These are phyloP conservation scores for Alentia gelatinosa DNA, from an alignment of 2,888 invertebrate species.

Conservation along the genomic window DNA sequence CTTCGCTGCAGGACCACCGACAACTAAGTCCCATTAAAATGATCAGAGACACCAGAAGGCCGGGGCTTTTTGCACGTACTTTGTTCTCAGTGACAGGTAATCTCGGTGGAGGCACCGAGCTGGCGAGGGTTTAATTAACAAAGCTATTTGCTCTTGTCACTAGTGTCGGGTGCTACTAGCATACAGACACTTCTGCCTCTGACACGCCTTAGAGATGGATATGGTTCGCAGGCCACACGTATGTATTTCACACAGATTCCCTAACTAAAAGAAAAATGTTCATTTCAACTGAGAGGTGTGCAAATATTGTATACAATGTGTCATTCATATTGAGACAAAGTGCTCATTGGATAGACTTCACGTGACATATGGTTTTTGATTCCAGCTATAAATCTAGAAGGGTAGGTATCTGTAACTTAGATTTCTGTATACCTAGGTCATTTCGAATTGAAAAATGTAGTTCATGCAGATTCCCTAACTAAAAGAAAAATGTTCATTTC, in stretches of 20 bases:
- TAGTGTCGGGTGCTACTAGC: background rate
- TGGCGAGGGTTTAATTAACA: conserved; percentile 23
- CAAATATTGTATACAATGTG: background rate
- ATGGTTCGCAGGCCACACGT: background rate
- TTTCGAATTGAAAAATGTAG: background rate
- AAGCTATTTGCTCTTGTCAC: conserved; percentile 34
- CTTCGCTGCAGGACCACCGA: background rate
- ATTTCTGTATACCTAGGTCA: background rate
- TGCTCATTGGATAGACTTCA: background rate
- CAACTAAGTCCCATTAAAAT: conserved; percentile 22
- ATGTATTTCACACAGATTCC: background rate
- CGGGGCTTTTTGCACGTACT: conserved; percentile 13
- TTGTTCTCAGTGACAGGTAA: conserved; percentile 39
- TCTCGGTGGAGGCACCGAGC: background rate
- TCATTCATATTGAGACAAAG: background rate
- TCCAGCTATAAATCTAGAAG: background rate
- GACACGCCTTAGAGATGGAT: background rate
- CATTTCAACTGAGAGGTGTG: background rate
- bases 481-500: background rate
- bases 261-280: background rate
- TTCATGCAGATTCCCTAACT: background rate
- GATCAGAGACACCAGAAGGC: conserved; percentile 18
- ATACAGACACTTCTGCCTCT: background rate
- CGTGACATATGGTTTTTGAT: background rate
- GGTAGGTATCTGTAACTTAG: no score